phyloP scores from a whole-genome alignment of 2,888 invertebrate species.

The Chalcosyrphus nemorum region DNA sequence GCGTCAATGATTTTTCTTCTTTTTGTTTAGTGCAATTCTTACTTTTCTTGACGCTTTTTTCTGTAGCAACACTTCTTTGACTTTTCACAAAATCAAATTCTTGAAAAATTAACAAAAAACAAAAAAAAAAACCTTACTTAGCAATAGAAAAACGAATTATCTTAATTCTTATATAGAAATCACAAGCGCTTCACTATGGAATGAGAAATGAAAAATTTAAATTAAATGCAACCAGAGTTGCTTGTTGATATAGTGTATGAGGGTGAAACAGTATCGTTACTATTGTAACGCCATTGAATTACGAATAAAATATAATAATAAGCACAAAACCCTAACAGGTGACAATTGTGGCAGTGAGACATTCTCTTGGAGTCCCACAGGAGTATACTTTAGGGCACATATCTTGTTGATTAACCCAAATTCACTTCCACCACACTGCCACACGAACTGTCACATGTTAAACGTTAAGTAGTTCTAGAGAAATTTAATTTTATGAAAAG shows the following conservation, averaged over 20 bases:
- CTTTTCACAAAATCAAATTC: constrained; percentile 15
- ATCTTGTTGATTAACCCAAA: constrained; percentile 26
- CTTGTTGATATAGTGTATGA: constrained; percentile 28
- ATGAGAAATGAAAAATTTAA: constrained; percentile 3
- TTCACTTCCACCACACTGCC: constrained; percentile 53
- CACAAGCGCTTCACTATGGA: constrained; percentile 37
- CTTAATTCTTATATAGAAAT: constrained; percentile 16
- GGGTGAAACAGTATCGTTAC: constrained; percentile 65
- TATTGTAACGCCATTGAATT: constrained; percentile 62
- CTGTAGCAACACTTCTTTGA: constrained; percentile 55
- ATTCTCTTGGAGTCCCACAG: constrained; percentile 38
- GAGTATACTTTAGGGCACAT: constrained; percentile 36
- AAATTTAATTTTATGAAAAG: constrained; percentile 48
- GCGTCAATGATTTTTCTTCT: constrained; percentile 29
- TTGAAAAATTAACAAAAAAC: neutral
- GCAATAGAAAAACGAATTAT: constrained; percentile 36
- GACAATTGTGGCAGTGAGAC: constrained; percentile 56
- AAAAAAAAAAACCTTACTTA: constrained; percentile 1
- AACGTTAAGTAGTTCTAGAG: constrained; percentile 72
- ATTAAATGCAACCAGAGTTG: constrained; percentile 22
- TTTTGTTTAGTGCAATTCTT: too few species aligned
- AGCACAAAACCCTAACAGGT: constrained; percentile 62
- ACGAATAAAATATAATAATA: constrained; percentile 30
- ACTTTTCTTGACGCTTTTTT: constrained; percentile 27
- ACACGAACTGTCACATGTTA: constrained; percentile 60